Conservation (phyloP, 2,797 vertebrate species). For the Enteromius radiatus region DNA sequence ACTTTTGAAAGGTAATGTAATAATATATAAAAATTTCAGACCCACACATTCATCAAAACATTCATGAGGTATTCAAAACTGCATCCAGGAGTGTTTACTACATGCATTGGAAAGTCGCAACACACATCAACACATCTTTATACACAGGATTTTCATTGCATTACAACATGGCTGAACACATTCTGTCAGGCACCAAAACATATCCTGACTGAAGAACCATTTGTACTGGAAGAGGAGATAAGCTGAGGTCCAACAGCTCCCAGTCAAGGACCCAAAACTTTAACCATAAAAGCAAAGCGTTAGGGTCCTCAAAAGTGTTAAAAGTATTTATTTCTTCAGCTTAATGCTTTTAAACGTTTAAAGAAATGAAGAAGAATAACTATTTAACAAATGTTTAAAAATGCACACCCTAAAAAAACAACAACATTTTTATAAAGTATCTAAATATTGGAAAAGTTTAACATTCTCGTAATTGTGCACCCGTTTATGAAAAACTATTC, state of each 20-base stretch:
- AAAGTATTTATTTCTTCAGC: neutral
- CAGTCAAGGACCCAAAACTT: neutral
- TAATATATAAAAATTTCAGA: neutral
- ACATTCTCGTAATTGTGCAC: neutral
- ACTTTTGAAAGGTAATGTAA: neutral
- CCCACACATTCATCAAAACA: neutral
- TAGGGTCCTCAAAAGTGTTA: neutral
- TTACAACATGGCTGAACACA: neutral
- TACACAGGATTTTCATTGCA: slow-evolving; percentile 1
- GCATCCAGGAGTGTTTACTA: slow-evolving; percentile 12
- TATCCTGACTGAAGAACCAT: neutral
- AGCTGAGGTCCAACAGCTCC: neutral
- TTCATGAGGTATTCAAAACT: slow-evolving; percentile 9
- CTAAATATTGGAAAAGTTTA: neutral
- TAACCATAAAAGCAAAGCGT: neutral
- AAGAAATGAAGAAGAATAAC: neutral
- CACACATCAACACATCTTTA: neutral
- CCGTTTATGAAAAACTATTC: too few species aligned
- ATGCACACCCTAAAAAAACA: neutral
- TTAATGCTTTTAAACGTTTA: neutral
- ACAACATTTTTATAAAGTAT: neutral
- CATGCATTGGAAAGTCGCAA: slow-evolving; percentile 28
- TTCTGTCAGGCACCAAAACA: slow-evolving; percentile 4
- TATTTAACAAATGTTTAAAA: neutral
- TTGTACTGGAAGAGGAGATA: neutral